Percentiles rank a stretch among this genome's conserved stretches.
These are phyloP conservation scores for Mylabris sibirica DNA, from an alignment of 2,888 invertebrate species.

Conservation along the genomic window DNA sequence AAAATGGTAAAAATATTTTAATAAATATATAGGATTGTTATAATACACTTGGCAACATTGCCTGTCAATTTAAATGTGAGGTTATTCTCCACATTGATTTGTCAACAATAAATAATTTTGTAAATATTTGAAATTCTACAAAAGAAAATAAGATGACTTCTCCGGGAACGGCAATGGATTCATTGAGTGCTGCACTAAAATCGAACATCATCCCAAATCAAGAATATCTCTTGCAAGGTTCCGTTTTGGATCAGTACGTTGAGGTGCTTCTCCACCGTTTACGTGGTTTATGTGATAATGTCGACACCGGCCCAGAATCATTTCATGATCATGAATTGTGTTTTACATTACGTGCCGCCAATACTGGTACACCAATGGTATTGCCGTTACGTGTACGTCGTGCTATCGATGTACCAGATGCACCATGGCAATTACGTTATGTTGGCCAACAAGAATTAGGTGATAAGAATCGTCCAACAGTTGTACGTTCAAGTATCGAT, in stretches of 20 bases:
- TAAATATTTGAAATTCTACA: not conserved
- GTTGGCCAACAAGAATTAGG: conserved; percentile 91
- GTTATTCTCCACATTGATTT: not conserved
- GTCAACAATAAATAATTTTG: not conserved
- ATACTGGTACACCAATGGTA: conserved; percentile 64
- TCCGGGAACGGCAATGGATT: conserved; percentile 76
- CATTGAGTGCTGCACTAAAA: conserved; percentile 78
- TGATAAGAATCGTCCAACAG: conserved; percentile 86
- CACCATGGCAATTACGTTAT: conserved; percentile 90
- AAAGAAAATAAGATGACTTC: conserved; percentile 51
- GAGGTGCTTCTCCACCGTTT: conserved; percentile 89
- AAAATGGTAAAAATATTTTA: too few relatives aligned
- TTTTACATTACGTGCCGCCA: conserved; percentile 77
- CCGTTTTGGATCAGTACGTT: conserved; percentile 89
- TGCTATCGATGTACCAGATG: conserved; percentile 81
- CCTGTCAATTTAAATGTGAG: not conserved
- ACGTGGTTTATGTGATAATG: conserved; percentile 92
- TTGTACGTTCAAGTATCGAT: conserved; percentile 91
- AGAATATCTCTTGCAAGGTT: conserved; percentile 93
- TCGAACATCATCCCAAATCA: conserved; percentile 91
- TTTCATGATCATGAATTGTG: conserved; percentile 95
- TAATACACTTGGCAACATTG: not conserved
- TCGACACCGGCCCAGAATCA: conserved; percentile 87
- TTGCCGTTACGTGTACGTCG: conserved; percentile 82
- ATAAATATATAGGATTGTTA: too few relatives aligned